These are phyloP conservation scores for Tokudaia tokunoshimensis DNA, from an alignment of 2,797 vertebrate genomes.

Conservation along the genomic window DNA sequence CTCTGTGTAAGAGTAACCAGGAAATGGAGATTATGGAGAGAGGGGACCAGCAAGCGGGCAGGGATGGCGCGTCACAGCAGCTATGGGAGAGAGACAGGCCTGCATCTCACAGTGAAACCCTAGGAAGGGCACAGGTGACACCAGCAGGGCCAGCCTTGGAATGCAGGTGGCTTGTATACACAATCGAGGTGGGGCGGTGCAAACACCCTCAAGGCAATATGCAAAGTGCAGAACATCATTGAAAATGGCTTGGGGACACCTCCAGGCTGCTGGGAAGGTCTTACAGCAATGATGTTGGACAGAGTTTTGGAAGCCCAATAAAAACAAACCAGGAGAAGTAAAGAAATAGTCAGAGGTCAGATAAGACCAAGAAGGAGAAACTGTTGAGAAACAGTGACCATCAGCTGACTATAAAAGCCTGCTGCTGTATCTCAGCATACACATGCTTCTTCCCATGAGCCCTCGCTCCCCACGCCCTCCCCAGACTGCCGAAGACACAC, in stretches of 20 bases:
- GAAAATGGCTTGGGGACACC: neutral
- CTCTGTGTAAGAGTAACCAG: neutral
- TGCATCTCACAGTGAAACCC: neutral
- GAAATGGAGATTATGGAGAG: neutral
- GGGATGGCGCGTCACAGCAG: neutral
- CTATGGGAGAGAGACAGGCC: neutral
- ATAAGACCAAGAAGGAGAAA: neutral
- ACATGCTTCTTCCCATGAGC: fast-evolving
- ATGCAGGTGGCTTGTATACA: too few species aligned
- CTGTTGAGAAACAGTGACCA: neutral
- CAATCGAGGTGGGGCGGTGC: too few species aligned
- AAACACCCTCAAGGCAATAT: neutral
- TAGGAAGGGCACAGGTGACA: neutral
- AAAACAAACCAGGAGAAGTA: neutral
- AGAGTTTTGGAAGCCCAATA: neutral
- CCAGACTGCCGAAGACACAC: neutral
- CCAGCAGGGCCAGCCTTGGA: neutral
- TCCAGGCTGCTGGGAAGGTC: neutral
- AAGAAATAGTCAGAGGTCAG: neutral
- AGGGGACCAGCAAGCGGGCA: neutral
- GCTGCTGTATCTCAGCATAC: neutral
- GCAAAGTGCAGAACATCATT: neutral
- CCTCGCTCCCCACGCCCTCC: neutral
- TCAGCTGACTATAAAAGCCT: neutral
- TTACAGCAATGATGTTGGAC: neutral